These are phyloP conservation scores for Pandemis cinnamomeana DNA, from an alignment of 2,888 invertebrate genomes.

Conservation along the genomic window DNA sequence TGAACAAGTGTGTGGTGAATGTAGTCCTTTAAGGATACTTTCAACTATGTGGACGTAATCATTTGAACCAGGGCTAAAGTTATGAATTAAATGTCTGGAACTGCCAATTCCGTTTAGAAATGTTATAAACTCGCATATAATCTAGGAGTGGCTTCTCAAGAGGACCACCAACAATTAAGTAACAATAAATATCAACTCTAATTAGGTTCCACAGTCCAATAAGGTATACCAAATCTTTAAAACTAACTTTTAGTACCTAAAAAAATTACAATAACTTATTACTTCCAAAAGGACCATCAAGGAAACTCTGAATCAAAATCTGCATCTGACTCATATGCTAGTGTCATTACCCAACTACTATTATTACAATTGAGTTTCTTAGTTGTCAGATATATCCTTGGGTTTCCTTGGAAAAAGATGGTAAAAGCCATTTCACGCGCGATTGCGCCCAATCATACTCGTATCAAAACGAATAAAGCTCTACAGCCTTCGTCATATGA, in stretches of 20 bases:
- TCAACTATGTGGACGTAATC: neutral
- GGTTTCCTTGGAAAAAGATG: slow-evolving; percentile 59
- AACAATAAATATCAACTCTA: neutral
- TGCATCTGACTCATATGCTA: too few relatives aligned
- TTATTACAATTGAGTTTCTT: slow-evolving; percentile 2
- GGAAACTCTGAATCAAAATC: neutral
- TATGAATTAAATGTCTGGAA: neutral
- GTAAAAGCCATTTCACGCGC: slow-evolving; percentile 70
- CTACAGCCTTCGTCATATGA: slow-evolving; percentile 11
- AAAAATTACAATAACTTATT: neutral
- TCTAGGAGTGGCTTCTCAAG: neutral
- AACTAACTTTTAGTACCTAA: neutral
- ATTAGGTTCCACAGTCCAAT: too few relatives aligned
- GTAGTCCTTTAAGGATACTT: neutral
- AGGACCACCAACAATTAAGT: neutral
- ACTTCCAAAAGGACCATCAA: neutral
- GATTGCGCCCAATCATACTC: slow-evolving; percentile 67
- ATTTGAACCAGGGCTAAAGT: neutral
- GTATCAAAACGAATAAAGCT: slow-evolving; percentile 49
- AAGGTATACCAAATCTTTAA: too few relatives aligned
- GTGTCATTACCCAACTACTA: neutral
- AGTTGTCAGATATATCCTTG: slow-evolving; percentile 34
- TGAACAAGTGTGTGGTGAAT: neutral
- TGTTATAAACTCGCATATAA: neutral
- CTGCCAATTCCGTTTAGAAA: neutral